Evolutionary conservation across 35 echinoderm and acorn worm species (phyloP).

Genomic region (Strongylocentrotus purpuratus): DNA sequence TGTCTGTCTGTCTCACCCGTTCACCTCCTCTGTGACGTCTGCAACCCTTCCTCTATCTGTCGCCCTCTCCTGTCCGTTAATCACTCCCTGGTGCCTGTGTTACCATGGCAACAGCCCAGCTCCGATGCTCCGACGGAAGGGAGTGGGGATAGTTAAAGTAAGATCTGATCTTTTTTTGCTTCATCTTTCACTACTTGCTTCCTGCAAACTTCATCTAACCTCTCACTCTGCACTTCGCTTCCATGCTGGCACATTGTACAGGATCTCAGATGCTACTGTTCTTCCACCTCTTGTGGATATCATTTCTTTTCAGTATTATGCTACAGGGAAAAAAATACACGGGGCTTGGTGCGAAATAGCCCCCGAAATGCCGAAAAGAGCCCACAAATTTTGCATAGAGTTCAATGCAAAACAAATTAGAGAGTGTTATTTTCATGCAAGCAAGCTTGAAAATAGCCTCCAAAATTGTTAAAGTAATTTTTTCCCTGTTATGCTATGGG

Average conservation of each 20-base stretch:
- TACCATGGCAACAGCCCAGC: slow-evolving; percentile 1
- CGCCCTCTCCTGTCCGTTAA: not conserved
- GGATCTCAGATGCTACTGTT: not conserved
- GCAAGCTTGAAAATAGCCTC: too few species aligned
- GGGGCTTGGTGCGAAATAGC: too few species aligned
- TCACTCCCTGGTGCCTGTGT: not conserved
- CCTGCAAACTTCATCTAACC: not conserved
- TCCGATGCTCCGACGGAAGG: not conserved
- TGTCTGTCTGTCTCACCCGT: slow-evolving; percentile 27
- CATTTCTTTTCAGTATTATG: not conserved
- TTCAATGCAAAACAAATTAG: too few species aligned
- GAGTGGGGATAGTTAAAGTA: not conserved
- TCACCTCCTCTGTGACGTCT: slow-evolving; percentile 1
- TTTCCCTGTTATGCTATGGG: too few species aligned
- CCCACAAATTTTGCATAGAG: too few species aligned
- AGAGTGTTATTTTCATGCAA: too few species aligned
- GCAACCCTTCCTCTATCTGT: slow-evolving; percentile 1
- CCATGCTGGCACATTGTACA: not conserved
- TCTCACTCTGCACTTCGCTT: not conserved
- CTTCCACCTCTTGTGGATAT: not conserved
- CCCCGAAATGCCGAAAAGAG: too few species aligned
- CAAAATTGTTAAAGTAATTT: too few species aligned
- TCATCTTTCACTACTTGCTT: not conserved
- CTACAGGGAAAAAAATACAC: too few species aligned
- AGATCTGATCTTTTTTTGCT: slow-evolving; percentile 7